Evolutionary conservation across 2,797 vertebrate genomes (phyloP), one percentile per base, ranked within the genome.

Genomic region (Glyptemys insculpta): DNA sequence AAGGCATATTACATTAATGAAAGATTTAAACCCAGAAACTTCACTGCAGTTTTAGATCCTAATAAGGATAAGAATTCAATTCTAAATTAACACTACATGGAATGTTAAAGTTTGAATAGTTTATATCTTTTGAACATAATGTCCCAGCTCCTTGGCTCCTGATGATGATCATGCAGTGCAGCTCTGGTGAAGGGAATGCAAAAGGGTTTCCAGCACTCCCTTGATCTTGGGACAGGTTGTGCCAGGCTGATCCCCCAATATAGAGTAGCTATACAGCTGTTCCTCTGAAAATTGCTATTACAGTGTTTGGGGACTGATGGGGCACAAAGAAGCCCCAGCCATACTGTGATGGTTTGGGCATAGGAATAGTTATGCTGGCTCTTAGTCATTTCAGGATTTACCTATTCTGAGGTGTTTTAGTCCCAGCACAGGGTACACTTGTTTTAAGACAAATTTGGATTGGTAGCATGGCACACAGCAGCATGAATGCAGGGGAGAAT

Each of bases 121-220:
- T 96, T 91, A 68, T 90, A 81, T 93, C 54, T 59, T 91, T 94
- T 92, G 91, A 93, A 96, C 87, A 94, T 96, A 93, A 94, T 79
- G 57, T 59, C 27, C 85, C 54, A 52, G 47, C 83, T 94, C 85
- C 14, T 88, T 85, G 81, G 44, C 87, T 94, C 47, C 82, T 87
- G 31, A 31, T 53, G 84, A 84, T 74, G 79, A 93, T 25, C 52
- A 83, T 19, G 49, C 2, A 87, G 81, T 37, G 3, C 7, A 88
- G 1, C 18, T 62, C 49, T 80, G 34, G 49, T 90, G 88, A 93
- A 96, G 79, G 79, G 21, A 81, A 53, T 90, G 85, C 59, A 79
- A 50, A 41, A 59, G 31, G 27, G 6, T n/a, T 92, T 84, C 91
- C 47, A 92, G 15, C 21, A 79, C 81, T 90, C 91, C 31, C 62